Base-by-base conservation (phyloP, 1,140 invertebrate species). In the Halotydeus destructor region DNA sequence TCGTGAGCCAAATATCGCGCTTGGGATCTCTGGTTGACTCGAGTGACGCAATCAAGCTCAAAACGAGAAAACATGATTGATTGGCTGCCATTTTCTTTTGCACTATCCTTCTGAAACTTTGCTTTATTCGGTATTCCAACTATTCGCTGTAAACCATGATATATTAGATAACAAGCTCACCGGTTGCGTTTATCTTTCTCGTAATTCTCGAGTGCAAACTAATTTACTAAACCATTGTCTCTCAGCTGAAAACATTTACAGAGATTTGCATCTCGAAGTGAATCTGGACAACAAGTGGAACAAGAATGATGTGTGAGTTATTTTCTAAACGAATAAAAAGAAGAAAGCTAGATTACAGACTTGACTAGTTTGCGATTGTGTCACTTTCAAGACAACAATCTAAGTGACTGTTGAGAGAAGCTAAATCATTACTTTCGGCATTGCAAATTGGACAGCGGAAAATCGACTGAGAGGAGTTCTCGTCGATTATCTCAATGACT, bases 1-100 rank as follows among this genome's bases (percentile, higher is more conserved):
- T 94, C 47, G 65, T 86, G 0, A 65, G 79, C 44, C 78, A 86
- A 60, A 78, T 94, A 88, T 55, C 65, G 72, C 41, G 64, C 86
- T 31, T 81, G 80, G 4, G 60, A 61, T 30, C 27, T 9, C 8
- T 30, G 8, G 14, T 9, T 14, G 8, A 9, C 14, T 30, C 14
- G 14, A 30, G 14, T 9, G 14, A 9, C 14, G 14, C 8, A 30
- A 9, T 30, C 27, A 22, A 71, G 79, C 57, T 55, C 8, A 30
- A 9, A 9, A 8, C 8, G 14, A 30, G 8, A 9, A 30, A 9
- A 9, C 14, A 14, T 14, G 14, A 9, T 14, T 9, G 8, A 30
- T 8, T 30, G 27, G 27, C 14, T 14, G 27, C 14, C 8, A 30
- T 9, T 9, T 30, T 30, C 14, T 9, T 30, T 30, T 30, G 8